Evolutionary conservation across 2,888 invertebrate species (phyloP), one percentile per base, ranked within the genome.

Genomic region (Pandemis corylana): DNA sequence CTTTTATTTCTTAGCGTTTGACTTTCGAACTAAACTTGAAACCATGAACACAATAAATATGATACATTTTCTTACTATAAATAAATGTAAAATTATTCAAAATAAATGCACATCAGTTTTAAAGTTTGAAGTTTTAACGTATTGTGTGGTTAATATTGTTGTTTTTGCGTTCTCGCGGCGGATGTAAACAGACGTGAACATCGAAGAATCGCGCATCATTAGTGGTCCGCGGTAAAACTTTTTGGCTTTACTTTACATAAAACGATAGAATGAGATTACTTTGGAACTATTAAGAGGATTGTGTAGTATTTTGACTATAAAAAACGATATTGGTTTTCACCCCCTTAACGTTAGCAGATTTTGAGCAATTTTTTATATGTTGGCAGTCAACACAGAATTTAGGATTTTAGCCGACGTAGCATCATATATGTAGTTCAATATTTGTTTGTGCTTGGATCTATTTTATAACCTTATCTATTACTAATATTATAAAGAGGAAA

Each of bases 161-260:
- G 12, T 46, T 64, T 64, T 42, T 20, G 6, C 44, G 12, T 10
- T 64, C 20, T 59, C 20, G 46, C 20, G 12, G 64, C 64, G 46
- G 28, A 64, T 46, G 20, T 28, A 20, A 64, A 20, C 46, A 51
- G 10, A 61, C 20, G 62, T 46, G n/a, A 13, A 51, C n/a, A 36
- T 36, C 51, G 42, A 73, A 69, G 63, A 69, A 69, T 64, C 49
- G 65, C 64, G 64, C 73, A 65, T 69, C 73, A 73, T 73, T 73
- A 69, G 73, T 46, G 69, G 69, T 51, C 15, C 41, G 51, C 51
- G 56, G 63, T 64, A 46, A 46, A 65, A 69, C 65, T 74, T 74
- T 74, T 69, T 61, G 68, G 56, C 44, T 73, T 44, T 49, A 61
- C 42, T 51, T 20, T 36, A 65, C 36, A 44, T 66, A 71, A 71